These are phyloP conservation scores for Peromyscus eremicus DNA, from an alignment of 2,797 vertebrate genomes.

Conservation along the genomic window DNA sequence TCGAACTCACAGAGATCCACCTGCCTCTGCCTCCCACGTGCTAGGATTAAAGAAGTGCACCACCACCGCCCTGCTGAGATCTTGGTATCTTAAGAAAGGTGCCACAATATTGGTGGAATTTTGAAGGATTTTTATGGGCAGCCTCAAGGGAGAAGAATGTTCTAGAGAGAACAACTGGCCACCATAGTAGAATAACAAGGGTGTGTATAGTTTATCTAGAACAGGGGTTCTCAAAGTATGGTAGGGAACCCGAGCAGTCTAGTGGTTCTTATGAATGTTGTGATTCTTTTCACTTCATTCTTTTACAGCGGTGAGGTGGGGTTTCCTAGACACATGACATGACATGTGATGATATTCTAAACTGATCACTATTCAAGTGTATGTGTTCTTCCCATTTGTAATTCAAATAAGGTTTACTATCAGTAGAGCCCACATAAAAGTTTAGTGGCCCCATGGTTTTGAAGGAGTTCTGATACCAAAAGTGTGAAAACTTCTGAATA, in stretches of 20 bases:
- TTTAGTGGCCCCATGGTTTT: slow-evolving; percentile 3
- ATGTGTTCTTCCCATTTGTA: slow-evolving; percentile 34
- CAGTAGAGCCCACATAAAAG: slow-evolving; percentile 18
- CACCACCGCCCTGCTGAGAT: not conserved
- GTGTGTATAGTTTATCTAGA: slow-evolving; percentile 3
- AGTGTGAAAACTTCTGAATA: slow-evolving; percentile 43
- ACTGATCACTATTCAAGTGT: not conserved
- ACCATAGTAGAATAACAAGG: slow-evolving; percentile 12
- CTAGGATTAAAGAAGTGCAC: no score
- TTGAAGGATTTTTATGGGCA: slow-evolving; percentile 59
- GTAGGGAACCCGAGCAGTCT: not conserved
- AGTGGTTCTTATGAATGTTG: not conserved
- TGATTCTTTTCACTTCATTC: slow-evolving; percentile 10
- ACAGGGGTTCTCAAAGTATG: not conserved
- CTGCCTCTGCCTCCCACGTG: no score
- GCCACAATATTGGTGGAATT: not conserved
- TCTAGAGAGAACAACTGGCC: slow-evolving; percentile 51
- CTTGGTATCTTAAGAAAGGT: slow-evolving; percentile 32
- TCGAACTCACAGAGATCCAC: no score
- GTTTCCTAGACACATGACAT: not conserved
- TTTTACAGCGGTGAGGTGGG: not conserved
- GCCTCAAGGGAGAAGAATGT: slow-evolving; percentile 25
- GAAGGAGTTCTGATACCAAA: slow-evolving; percentile 23
- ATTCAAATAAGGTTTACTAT: slow-evolving; percentile 47
- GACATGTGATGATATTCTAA: not conserved